Base-by-base conservation (phyloP, 2,888 invertebrate genomes). In the Cephalotes varians region DNA sequence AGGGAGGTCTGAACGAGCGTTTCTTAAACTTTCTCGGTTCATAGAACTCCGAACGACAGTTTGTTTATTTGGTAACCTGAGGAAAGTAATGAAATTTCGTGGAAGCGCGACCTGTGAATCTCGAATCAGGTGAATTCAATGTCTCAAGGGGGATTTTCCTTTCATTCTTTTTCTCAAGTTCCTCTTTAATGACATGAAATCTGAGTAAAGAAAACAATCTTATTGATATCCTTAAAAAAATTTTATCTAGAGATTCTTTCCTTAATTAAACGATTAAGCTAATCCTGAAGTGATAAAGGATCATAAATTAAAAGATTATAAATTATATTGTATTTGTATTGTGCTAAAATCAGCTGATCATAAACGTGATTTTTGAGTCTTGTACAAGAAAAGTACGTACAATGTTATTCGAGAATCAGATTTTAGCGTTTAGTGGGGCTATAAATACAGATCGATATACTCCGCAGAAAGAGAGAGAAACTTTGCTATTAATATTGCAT, bases 401-500 rank as follows among this genome's bases (percentile, higher is more conserved):
- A 37, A 65, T 47, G 47, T 31, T 73, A 18, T 73, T 74, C 31
- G 6, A 34, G 34, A 74, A 74, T 65, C 31, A 28, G 37, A 34
- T 74, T 65, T 47, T 62, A 73, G 40, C 40, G n/a, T n/a, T 73
- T 67, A 37, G 37, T 71, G 37, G 25, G n/a, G 47, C 67, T 65
- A 67, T 74, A 74, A 74, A 67, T 67, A 37, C 25, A 49, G n/a
- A 74, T 74, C 74, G 69, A 74, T 74, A 44, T 47, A 37, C 21
- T n/a, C 28, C 31, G 31, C 64, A 18, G 64, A 65, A 65, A 65
- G 64, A 40, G 40, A 67, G 28, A 44, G 49, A 49, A 67, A 47
- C 21, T 67, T 49, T 18, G 74, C 74, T 49, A 67, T 74, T 49
- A 74, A 65, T 65, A 74, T 74, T 74, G 25, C 74, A 74, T 65